phyloP scores from a whole-genome alignment of 1,140 invertebrate species.

The Danaus melanippus region DNA sequence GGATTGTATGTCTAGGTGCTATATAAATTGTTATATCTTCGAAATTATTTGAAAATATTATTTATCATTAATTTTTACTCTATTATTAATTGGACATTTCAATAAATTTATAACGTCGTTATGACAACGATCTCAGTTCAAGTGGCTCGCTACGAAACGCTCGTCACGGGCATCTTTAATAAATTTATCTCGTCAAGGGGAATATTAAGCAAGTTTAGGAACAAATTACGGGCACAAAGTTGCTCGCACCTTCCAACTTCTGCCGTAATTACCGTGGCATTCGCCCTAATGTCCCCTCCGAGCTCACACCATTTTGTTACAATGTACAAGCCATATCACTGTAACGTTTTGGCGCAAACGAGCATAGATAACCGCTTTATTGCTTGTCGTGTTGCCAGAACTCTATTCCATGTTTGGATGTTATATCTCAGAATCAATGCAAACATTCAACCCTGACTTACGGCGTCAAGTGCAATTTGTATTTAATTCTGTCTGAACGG shows the following conservation, averaged over 20 bases:
- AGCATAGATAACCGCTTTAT: constrained; percentile 60
- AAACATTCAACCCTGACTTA: constrained; percentile 3
- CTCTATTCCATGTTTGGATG: constrained; percentile 5
- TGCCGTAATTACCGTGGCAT: constrained; percentile 52
- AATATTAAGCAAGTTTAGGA: constrained; percentile 66
- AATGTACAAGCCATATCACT: constrained; percentile 34
- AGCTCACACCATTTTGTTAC: constrained; percentile 37
- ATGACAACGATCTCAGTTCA: constrained; percentile 30
- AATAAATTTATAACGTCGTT: constrained; percentile 37
- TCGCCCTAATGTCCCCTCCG: constrained; percentile 39
- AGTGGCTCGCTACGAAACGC: constrained; percentile 23
- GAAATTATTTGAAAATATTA: no score
- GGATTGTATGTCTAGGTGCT: no score
- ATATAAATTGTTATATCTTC: no score
- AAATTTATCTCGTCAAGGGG: constrained; percentile 66
- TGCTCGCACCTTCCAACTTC: constrained; percentile 54
- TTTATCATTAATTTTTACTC: no score
- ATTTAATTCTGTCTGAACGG: constrained; percentile 5
- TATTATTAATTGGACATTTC: constrained; percentile 1
- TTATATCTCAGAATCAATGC: constrained; percentile 40
- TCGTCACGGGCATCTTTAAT: constrained; percentile 49
- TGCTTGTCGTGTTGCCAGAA: constrained; percentile 49
- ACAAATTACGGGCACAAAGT: constrained; percentile 63
- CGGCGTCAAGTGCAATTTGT: constrained; percentile 2
- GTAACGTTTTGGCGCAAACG: constrained; percentile 47